Base-by-base conservation (phyloP, 1,140 invertebrate species). In the Camponotus floridanus region DNA sequence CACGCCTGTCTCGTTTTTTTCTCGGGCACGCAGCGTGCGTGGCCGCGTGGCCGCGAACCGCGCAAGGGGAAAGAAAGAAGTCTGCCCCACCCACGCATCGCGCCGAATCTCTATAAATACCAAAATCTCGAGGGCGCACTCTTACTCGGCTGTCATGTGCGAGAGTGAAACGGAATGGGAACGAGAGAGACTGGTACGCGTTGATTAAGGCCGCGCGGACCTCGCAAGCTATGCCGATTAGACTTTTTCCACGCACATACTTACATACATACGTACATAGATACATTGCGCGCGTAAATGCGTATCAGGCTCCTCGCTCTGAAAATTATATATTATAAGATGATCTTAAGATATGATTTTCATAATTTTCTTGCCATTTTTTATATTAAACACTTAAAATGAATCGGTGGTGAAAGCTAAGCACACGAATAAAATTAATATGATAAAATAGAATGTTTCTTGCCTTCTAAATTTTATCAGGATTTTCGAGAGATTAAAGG, bases 41-140 rank as follows among this genome's bases (percentile, higher is more conserved):
- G 65, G 48, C 33, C 39, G 71, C 71, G 86, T 80, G 76, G 59
- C 45, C 62, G 88, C 70, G 59, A 78, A 87, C 64, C 51, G 48
- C 31, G 39, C 55, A 51, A 39, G 73, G 68, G 61, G 62, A 90
- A 71, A 78, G 78, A 88, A 90, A 26, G 26, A 26, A 26, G 26
- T 81, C 78, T 87, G 90, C 90, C 89, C 89, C 89, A 74, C 89
- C 89, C 89, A 89, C 88, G 89, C 90, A 71, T 88, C 65, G 90
- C 85, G 70, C 85, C 87, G 88, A 91, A 91, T 91, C 90, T 91
- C 89, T 91, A 91, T 91, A 91, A 91, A 91, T 91, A 91, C 48
- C 88, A 36, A 62, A 67, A 48, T 64, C 68, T 59, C 71, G 76
- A 78, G 71, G 76, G 74, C 33, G 86, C 65, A 31, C 45, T 48